phyloP scores from a whole-genome alignment of 2,797 vertebrate genomes.

The Simalia tracyae region DNA sequence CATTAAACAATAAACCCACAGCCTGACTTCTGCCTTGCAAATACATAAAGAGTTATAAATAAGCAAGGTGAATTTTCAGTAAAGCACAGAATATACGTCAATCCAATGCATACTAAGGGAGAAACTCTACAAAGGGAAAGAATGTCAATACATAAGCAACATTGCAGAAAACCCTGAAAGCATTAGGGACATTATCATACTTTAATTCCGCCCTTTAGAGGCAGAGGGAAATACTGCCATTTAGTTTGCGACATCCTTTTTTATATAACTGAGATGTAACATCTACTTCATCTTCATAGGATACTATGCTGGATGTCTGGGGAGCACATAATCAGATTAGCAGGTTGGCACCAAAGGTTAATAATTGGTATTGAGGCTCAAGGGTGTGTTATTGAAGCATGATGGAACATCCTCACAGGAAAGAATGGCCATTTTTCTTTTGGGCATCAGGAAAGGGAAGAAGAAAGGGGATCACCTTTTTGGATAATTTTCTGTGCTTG shows the following conservation, averaged over 20 bases:
- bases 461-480: constrained; percentile 77
- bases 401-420: not conserved
- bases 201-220: not conserved
- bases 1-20: constrained; percentile 17
- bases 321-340: rapidly evolving
- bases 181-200: rapidly evolving
- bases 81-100: not conserved
- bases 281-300: not conserved
- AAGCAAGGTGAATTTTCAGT: not conserved
- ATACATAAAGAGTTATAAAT: not conserved
- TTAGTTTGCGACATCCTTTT: not conserved
- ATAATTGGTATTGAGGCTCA: not conserved
- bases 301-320: rapidly evolving
- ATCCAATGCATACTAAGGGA: rapidly evolving
- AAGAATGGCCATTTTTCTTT: not conserved
- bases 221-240: not conserved
- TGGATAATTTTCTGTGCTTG: constrained; percentile 89
- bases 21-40: not conserved
- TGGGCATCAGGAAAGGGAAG: not conserved
- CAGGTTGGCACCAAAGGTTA: not conserved
- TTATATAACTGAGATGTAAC: not conserved
- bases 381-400: rapidly evolving
- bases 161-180: not conserved
- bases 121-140: rapidly evolving
- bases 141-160: not conserved